Percentiles rank a stretch among this genome's conserved stretches.
Conservation (phyloP, 2,797 vertebrate genomes). For the Kryptolebias ocellatus region DNA sequence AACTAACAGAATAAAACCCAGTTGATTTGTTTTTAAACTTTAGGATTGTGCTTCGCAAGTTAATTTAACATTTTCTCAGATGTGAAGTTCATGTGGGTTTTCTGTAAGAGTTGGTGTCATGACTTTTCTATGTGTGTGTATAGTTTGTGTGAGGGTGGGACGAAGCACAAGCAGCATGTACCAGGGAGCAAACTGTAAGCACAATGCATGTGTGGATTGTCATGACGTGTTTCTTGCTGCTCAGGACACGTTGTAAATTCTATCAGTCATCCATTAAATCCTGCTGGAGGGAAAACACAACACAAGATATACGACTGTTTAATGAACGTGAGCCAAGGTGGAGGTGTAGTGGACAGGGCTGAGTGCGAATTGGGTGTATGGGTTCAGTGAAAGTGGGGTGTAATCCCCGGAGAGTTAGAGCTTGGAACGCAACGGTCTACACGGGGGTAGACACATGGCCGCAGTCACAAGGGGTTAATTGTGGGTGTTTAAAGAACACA, state of each 20-base stretch:
- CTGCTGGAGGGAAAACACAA: constrained; percentile 71
- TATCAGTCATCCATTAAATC: constrained; percentile 82
- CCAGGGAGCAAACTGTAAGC: constrained; percentile 29
- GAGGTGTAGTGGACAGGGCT: constrained; percentile 58
- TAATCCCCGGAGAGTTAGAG: constrained; percentile 45
- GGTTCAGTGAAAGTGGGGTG: constrained; percentile 56
- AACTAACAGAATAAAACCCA: too few relatives aligned
- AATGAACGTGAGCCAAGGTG: constrained; percentile 67
- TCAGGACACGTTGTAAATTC: constrained; percentile 78
- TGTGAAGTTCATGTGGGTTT: neutral
- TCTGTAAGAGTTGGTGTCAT: constrained; percentile 41
- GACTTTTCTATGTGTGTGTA: constrained; percentile 22
- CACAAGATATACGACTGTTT: constrained; percentile 72
- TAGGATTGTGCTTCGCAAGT: too few relatives aligned
- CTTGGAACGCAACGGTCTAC: constrained; percentile 48
- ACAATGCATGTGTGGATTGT: constrained; percentile 61
- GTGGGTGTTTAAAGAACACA: constrained; percentile 82
- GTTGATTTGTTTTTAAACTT: too few relatives aligned
- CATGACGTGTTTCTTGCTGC: constrained; percentile 68
- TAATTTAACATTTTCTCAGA: too few relatives aligned
- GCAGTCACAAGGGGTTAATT: constrained; percentile 84
- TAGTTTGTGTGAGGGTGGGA: constrained; percentile 36
- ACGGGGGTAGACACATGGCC: constrained; percentile 73
- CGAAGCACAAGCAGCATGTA: constrained; percentile 41
- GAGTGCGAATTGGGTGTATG: constrained; percentile 59